Evolutionary conservation across 2,888 invertebrate species (phyloP).

Genomic region (Heliothis peltigera): DNA sequence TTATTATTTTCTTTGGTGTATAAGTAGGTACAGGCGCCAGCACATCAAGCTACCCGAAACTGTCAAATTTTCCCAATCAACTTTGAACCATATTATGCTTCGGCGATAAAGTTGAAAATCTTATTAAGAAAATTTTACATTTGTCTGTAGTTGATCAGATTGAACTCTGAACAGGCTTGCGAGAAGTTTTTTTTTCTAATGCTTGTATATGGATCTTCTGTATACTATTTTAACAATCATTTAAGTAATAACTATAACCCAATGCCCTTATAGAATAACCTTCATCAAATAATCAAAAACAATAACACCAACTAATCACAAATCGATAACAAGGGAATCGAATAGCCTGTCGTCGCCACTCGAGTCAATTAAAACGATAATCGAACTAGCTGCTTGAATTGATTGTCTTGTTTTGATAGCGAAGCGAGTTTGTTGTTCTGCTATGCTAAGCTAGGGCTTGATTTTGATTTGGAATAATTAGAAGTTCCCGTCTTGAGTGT

Average conservation of each 20-base stretch:
- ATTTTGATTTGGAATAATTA: neutral
- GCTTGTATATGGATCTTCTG: too few relatives aligned
- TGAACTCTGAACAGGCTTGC: too few relatives aligned
- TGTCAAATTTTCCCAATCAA: too few relatives aligned
- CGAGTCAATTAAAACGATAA: constrained; percentile 52
- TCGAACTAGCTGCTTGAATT: constrained; percentile 37
- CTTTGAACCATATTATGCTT: too few relatives aligned
- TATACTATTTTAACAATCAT: too few relatives aligned
- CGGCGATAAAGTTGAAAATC: too few relatives aligned
- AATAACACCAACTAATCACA: constrained; percentile 39
- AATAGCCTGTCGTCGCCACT: constrained; percentile 34
- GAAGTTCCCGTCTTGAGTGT: neutral
- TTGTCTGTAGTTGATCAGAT: too few relatives aligned
- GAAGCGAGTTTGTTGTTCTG: constrained; percentile 6
- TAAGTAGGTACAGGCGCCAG: too few relatives aligned
- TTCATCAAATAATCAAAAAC: constrained; percentile 18
- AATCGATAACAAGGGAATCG: constrained; percentile 30
- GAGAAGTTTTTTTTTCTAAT: too few relatives aligned
- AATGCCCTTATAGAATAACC: neutral
- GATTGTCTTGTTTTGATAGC: constrained; percentile 51
- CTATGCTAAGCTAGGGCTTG: neutral
- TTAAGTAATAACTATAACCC: neutral
- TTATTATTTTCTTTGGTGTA: too few relatives aligned
- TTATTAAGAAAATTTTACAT: too few relatives aligned
- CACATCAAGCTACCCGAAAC: too few relatives aligned